phyloP scores from a whole-genome alignment of 2,888 invertebrate species.

The Megaustenia siamemsis region DNA sequence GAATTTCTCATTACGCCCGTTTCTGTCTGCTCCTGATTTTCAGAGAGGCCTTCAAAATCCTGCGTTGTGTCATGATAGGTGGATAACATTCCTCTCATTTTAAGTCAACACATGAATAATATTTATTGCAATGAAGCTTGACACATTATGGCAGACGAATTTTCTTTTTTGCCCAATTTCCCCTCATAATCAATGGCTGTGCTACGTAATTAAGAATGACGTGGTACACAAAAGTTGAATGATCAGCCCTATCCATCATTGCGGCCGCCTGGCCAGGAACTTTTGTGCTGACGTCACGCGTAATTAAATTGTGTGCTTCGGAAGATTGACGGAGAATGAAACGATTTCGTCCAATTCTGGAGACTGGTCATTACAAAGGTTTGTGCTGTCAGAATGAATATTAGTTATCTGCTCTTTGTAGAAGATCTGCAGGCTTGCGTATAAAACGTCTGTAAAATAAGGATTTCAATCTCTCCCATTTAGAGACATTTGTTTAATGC shows the following conservation, averaged over 20 bases:
- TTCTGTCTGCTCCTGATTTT: too few species aligned
- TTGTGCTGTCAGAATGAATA: neutral
- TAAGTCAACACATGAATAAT: too few species aligned
- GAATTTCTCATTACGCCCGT: too few species aligned
- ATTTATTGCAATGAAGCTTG: neutral
- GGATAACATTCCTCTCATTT: too few species aligned
- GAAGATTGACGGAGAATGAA: neutral
- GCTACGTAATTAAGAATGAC: neutral
- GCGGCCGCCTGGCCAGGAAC: neutral
- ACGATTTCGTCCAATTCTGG: neutral
- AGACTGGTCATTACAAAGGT: neutral
- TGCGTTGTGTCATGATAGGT: too few species aligned
- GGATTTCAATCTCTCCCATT: too few species aligned
- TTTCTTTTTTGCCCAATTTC: neutral
- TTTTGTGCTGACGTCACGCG: neutral
- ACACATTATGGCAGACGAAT: neutral
- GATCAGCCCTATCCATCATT: neutral
- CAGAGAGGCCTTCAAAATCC: too few species aligned
- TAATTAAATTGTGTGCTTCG: neutral
- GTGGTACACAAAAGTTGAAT: neutral
- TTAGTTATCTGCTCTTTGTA: neutral
- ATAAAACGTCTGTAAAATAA: too few species aligned
- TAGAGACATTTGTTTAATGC: too few species aligned
- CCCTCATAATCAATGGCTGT: neutral
- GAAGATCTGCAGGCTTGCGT: too few species aligned